A percentile compares a stretch with the other conserved stretches of the same genome.
These are phyloP conservation scores for Centropyge bicolor DNA, from an alignment of 2,797 vertebrate species.

Conservation along the genomic window DNA sequence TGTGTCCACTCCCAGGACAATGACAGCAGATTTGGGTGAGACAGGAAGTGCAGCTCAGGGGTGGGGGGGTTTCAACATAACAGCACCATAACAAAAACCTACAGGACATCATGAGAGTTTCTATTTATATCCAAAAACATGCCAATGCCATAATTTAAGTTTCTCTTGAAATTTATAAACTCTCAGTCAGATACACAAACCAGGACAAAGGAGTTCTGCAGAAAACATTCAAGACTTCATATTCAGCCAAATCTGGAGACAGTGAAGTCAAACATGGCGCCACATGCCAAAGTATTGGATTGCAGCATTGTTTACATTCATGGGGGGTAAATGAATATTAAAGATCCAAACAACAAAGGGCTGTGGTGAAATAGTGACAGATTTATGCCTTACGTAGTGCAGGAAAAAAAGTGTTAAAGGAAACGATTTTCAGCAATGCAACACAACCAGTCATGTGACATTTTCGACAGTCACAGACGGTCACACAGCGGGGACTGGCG, in stretches of 20 bases:
- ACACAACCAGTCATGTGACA: conserved; percentile 47
- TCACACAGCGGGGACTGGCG: conserved; percentile 3
- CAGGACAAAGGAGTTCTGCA: not conserved
- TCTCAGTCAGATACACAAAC: conserved; percentile 4
- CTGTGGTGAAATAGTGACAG: not conserved
- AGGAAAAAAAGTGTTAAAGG: not conserved
- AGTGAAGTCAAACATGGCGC: conserved; percentile 26
- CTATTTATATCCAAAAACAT: conserved; percentile 10
- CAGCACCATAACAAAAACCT: conserved; percentile 69
- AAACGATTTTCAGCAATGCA: conserved; percentile 34
- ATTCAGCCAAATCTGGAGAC: conserved; percentile 17
- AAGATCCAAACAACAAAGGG: not conserved
- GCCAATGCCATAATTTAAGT: no score
- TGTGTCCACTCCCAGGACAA: conserved; percentile 84
- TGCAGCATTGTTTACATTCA: conserved; percentile 20
- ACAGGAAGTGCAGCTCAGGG: conserved; percentile 78
- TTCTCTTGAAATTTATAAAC: not conserved
- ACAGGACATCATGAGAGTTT: conserved; percentile 32
- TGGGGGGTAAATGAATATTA: not conserved
- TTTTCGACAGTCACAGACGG: conserved; percentile 24
- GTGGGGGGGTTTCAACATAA: conserved; percentile 60
- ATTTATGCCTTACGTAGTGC: not conserved
- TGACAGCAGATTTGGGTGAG: conserved; percentile 74
- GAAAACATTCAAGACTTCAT: conserved; percentile 6
- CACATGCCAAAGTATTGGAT: conserved; percentile 11